Conservation (phyloP, 2,888 invertebrate genomes). For the Parnassius apollo region DNA sequence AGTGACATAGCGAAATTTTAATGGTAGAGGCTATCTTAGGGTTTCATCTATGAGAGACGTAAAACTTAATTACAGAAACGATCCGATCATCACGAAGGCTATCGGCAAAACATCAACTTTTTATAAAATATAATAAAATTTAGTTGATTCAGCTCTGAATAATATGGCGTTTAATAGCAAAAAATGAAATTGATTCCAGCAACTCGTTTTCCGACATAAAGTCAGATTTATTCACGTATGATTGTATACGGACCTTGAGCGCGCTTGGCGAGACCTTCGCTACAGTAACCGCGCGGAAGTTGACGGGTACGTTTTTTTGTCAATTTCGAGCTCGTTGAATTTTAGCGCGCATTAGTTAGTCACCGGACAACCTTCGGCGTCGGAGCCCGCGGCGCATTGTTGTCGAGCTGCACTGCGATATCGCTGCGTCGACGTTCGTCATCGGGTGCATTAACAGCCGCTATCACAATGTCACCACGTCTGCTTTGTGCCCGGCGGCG, state of each 20-base stretch:
- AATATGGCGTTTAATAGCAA: constrained; percentile 57
- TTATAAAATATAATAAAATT: constrained; percentile 61
- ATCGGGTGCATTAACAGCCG: constrained; percentile 67
- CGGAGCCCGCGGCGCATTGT: constrained; percentile 60
- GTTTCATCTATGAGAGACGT: constrained; percentile 74
- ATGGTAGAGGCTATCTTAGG: constrained; percentile 66
- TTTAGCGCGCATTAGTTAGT: constrained; percentile 77
- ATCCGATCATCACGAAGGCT: constrained; percentile 68
- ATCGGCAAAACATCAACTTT: constrained; percentile 70
- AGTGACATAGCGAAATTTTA: constrained; percentile 65
- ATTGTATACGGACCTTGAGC: constrained; percentile 79
- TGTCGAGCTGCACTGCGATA: constrained; percentile 63
- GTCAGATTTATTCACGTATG: constrained; percentile 75
- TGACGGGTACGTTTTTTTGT: constrained; percentile 73
- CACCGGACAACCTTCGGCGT: constrained; percentile 63
- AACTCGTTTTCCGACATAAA: constrained; percentile 69
- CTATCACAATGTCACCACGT: constrained; percentile 76
- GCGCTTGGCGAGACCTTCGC: constrained; percentile 76
- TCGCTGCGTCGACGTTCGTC: constrained; percentile 39
- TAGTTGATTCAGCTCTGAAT: constrained; percentile 56
- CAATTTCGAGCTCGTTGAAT: constrained; percentile 73
- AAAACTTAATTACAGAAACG: constrained; percentile 78
- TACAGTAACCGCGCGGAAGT: constrained; percentile 80
- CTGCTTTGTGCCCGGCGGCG: constrained; percentile 59
- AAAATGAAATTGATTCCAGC: constrained; percentile 57